Evolutionary conservation across 2,113 vertebrate species (phyloP).

Genomic region (Boulengeromyrus knoepffleri): DNA sequence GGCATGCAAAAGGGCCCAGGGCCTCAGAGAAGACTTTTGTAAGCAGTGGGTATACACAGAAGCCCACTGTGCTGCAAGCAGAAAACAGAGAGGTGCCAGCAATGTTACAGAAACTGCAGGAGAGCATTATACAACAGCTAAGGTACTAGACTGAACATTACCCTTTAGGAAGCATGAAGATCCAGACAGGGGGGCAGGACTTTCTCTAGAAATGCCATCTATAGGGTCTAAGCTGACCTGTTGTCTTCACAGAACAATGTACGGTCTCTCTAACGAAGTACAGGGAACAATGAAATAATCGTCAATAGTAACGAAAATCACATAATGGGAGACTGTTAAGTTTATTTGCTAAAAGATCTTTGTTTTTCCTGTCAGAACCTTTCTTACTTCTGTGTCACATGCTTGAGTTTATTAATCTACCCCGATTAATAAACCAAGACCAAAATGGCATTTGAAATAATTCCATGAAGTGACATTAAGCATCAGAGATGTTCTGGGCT

Average conservation of each 20-base stretch:
- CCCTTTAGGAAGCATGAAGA: neutral
- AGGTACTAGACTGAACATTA: neutral
- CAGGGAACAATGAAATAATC: neutral
- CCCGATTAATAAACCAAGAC: neutral
- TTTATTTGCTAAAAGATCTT: neutral
- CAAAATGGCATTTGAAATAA: neutral
- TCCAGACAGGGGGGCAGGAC: neutral
- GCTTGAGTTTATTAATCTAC: neutral
- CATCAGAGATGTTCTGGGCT: neutral
- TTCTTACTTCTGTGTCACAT: neutral
- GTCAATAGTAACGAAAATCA: neutral
- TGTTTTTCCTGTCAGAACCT: neutral
- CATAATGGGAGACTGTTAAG: neutral
- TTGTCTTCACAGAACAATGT: neutral
- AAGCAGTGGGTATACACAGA: conserved; percentile 24
- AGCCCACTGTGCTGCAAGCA: neutral
- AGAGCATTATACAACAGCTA: neutral
- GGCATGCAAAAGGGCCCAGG: conserved; percentile 48
- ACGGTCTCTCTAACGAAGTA: neutral
- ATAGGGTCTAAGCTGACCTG: neutral
- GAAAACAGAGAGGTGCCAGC: conserved; percentile 21
- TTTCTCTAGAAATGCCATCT: neutral
- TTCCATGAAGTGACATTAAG: neutral
- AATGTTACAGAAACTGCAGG: neutral
- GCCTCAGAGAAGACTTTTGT: conserved; percentile 34